Percentiles rank a stretch among this genome's conserved stretches.
Evolutionary conservation across 2,797 vertebrate genomes (phyloP).

Genomic region (Spondyliosoma cantharus): DNA sequence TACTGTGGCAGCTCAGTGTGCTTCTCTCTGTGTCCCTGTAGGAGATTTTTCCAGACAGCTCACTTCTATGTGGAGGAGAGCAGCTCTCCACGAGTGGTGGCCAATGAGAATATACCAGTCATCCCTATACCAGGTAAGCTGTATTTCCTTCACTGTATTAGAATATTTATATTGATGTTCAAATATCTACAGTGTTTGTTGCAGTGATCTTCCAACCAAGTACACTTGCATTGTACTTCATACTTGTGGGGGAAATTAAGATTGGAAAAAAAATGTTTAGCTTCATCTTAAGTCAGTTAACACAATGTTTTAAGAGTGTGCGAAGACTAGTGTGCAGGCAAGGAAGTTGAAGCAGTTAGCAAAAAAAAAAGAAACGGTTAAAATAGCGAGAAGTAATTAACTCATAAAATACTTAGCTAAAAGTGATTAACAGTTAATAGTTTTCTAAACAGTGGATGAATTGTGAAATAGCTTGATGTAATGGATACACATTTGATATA

Average conservation of each 20-base stretch:
- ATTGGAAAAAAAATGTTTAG: too few species aligned
- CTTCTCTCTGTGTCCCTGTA: slow-evolving; percentile 79
- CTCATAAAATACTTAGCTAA: too few species aligned
- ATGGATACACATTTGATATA: background rate
- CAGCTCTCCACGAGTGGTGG: slow-evolving; percentile 95
- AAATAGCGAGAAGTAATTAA: background rate
- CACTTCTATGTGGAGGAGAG: slow-evolving; percentile 99
- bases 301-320: background rate
- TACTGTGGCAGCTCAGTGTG: slow-evolving; percentile 39
- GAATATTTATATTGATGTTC: background rate
- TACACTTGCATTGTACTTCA: background rate
- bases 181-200: too few species aligned
- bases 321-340: background rate
- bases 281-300: background rate
- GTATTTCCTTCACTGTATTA: slow-evolving; percentile 1
- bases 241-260: too few species aligned
- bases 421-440: too few species aligned
- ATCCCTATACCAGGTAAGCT: slow-evolving; percentile 95
- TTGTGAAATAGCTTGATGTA: background rate
- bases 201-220: background rate
- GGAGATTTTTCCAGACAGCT: slow-evolving; percentile 99
- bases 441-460: too few species aligned
- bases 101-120: slow-evolving; percentile 96
- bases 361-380: background rate
- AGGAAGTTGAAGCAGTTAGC: background rate